Base-by-base conservation (phyloP, 2,888 invertebrate species). In the Chorisops tibialis region DNA sequence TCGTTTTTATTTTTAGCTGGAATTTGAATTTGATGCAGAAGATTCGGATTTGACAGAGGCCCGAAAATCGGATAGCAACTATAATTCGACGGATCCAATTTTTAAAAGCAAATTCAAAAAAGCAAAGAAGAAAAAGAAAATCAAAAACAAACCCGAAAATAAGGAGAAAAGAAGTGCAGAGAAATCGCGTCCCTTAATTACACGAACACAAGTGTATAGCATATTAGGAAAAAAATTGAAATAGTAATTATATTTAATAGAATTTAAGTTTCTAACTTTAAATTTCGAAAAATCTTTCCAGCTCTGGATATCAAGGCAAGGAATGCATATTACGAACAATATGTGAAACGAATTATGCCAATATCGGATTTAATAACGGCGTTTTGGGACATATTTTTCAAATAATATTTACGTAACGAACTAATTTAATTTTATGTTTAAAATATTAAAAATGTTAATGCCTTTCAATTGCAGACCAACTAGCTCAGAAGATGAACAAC, bases 371-470 rank as follows among this genome's bases (percentile, higher is more conserved):
- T 30, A 70, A 82, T 69, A 85, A 85, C 72, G 88, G 88, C n/a
- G 76, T 88, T 41, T 70, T 88, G 59, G 85, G 88, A 22, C 85
- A 85, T 72, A 73, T 89, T 65, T 76, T 88, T 38, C 84, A 87
- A 70, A 80, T 87, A 38, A 71, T 88, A 63, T 82, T 89, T 64
- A 85, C 86, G 89, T 88, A 79, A 84, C 83, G 5, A 30, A 30
- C 5, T 30, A 80, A 30, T 30, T 30, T 30, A 69, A 56, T 2
- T 48, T 67, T 21, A 30, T 38, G 19, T 39, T 59, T 49, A 54
- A 39, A 50, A 48, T 37, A 38, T 47, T 16, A 35, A 18, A 19
- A 39, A 43, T 4, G 30, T 37, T 62, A 21, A 24, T 6, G 11
- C n/a, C n/a, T n/a, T 3, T 30, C 38, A 16, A 16, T 79, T 78